Evolutionary conservation across 2,113 vertebrate species (phyloP).

Genomic region (Chascanopsetta lugubris): DNA sequence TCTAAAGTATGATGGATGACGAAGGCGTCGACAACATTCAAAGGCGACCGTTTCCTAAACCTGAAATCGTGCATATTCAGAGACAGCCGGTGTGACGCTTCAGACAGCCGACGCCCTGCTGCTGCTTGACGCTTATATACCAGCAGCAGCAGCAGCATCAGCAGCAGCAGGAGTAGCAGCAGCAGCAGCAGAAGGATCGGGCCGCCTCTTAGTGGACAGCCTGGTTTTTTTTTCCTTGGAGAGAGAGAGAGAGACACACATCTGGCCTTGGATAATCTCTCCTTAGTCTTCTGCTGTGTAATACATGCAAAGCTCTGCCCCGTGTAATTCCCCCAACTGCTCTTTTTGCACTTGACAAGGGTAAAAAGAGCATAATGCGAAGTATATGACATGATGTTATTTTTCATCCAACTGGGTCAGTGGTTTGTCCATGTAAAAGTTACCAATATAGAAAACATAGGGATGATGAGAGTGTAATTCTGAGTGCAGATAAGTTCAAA

Average conservation of each 20-base stretch:
- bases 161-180: too few species aligned
- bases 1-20: conserved; percentile 73
- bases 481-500: background rate
- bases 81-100: conserved; percentile 61
- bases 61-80: conserved; percentile 68
- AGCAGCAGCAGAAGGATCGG: conserved; percentile 44
- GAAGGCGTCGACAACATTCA: conserved; percentile 56
- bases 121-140: conserved; percentile 62
- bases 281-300: conserved; percentile 65
- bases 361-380: conserved; percentile 35
- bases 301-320: conserved; percentile 72
- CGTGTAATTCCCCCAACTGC: conserved; percentile 67
- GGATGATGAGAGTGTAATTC: background rate
- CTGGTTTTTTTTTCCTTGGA: conserved; percentile 58
- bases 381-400: conserved; percentile 6
- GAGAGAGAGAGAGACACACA: conserved; percentile 78
- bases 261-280: conserved; percentile 78
- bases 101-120: conserved; percentile 63
- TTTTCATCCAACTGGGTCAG: conserved; percentile 15
- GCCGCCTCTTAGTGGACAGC: conserved; percentile 63
- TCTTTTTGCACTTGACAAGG: conserved; percentile 47
- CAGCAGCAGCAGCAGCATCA: too few species aligned
- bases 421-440: conserved; percentile 8
- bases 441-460: conserved; percentile 1
- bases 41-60: conserved; percentile 61